phyloP scores from a whole-genome alignment of 2,888 invertebrate species.

The Drepana falcataria region DNA sequence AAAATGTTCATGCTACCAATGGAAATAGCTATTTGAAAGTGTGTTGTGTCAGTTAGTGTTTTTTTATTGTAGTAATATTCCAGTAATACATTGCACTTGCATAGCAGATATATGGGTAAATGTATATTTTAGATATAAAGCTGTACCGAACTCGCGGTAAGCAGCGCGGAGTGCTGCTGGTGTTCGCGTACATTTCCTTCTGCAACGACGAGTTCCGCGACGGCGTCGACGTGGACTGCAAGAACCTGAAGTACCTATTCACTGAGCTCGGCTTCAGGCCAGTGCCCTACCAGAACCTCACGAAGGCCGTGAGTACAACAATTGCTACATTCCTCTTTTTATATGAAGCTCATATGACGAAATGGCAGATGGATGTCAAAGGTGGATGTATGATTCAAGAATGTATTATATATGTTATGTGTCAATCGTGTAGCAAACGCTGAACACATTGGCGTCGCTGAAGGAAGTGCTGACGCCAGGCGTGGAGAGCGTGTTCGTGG shows the following conservation, averaged over 20 bases:
- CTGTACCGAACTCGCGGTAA: conserved; percentile 74
- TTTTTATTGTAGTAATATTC: too few relatives aligned
- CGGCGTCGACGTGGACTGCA: conserved; percentile 81
- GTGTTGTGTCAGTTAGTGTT: too few relatives aligned
- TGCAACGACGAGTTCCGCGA: conserved; percentile 48
- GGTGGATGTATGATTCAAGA: too few relatives aligned
- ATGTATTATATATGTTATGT: background rate
- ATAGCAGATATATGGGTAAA: conserved; percentile 10
- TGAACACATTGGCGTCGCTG: conserved; percentile 65
- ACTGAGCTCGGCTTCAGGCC: conserved; percentile 78
- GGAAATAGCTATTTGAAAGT: too few relatives aligned
- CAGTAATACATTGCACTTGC: too few relatives aligned
- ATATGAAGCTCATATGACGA: too few relatives aligned
- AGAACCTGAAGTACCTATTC: conserved; percentile 79
- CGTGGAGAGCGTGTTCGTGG: conserved; percentile 64
- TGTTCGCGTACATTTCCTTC: conserved; percentile 45
- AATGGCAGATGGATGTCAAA: too few relatives aligned
- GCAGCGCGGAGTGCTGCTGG: conserved; percentile 78
- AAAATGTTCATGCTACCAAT: too few relatives aligned
- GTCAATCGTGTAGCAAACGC: conserved; percentile 36
- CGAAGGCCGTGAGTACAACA: conserved; percentile 41
- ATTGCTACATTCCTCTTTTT: conserved; percentile 3
- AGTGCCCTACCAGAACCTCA: conserved; percentile 57
- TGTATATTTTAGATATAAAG: conserved; percentile 50
- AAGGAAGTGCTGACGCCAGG: conserved; percentile 49